Evolutionary conservation across 2,797 vertebrate genomes (phyloP).

Genomic region (Fratercula arctica): DNA sequence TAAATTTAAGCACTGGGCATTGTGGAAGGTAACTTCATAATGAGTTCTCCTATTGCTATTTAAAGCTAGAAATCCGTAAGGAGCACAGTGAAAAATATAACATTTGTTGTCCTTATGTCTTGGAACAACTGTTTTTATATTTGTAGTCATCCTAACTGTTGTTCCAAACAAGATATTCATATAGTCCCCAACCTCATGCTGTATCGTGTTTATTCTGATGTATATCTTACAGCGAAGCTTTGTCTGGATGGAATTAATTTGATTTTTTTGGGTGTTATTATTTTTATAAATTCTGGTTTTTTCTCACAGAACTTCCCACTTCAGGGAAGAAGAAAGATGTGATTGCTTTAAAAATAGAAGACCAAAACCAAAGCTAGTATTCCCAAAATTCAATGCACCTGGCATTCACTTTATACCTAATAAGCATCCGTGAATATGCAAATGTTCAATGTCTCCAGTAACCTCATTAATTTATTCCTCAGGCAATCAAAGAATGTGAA

Average conservation of each 20-base stretch:
- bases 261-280: not conserved
- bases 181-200: slow-evolving; percentile 26
- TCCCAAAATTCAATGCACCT: slow-evolving; percentile 79
- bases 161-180: slow-evolving; percentile 44
- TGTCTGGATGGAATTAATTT: slow-evolving; percentile 39
- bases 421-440: slow-evolving; percentile 83
- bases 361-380: slow-evolving; percentile 62
- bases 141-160: slow-evolving; percentile 43
- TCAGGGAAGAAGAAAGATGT: slow-evolving; percentile 49
- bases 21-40: slow-evolving; percentile 46
- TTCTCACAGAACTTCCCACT: slow-evolving; percentile 54
- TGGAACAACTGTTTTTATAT: slow-evolving; percentile 45
- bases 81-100: slow-evolving; percentile 25
- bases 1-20: slow-evolving; percentile 54
- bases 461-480: slow-evolving; percentile 85
- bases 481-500: slow-evolving; percentile 80
- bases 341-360: slow-evolving; percentile 60
- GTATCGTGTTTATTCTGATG: slow-evolving; percentile 55
- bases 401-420: slow-evolving; percentile 80
- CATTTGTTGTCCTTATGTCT: slow-evolving; percentile 44
- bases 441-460: slow-evolving; percentile 78
- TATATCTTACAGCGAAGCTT: slow-evolving; percentile 36
- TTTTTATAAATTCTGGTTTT: slow-evolving; percentile 45
- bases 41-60: slow-evolving; percentile 40
- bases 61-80: slow-evolving; percentile 69